These are phyloP conservation scores for Drosophila aldrichi DNA, from an alignment of 2,888 invertebrate genomes.

Conservation along the genomic window DNA sequence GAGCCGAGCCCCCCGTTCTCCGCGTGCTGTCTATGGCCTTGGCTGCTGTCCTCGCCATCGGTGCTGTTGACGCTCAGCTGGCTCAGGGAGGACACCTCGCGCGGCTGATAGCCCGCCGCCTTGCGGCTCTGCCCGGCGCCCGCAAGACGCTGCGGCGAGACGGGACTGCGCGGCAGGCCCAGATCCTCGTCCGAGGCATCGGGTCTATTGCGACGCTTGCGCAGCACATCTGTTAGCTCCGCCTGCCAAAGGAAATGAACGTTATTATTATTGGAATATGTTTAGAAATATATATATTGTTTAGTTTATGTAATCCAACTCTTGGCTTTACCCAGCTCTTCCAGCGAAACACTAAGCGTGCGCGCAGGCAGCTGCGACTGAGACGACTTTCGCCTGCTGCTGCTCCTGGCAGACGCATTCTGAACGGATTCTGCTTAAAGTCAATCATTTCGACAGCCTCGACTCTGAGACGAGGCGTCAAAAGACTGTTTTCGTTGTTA, in stretches of 20 bases:
- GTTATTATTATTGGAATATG: background rate
- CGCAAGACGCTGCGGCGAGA: slow-evolving; percentile 88
- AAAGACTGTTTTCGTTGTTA: slow-evolving; percentile 17
- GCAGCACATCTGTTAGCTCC: slow-evolving; percentile 90
- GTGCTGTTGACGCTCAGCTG: slow-evolving; percentile 91
- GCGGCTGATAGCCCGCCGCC: slow-evolving; percentile 24
- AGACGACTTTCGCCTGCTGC: slow-evolving; percentile 75
- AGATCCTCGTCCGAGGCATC: slow-evolving; percentile 91
- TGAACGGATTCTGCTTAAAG: slow-evolving; percentile 83
- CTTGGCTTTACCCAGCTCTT: slow-evolving; percentile 83
- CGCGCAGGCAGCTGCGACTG: slow-evolving; percentile 82
- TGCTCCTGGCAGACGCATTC: slow-evolving; percentile 81
- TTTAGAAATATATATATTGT: background rate
- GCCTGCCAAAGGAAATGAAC: slow-evolving; percentile 86
- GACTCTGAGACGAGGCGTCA: slow-evolving; percentile 45
- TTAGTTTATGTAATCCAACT: background rate
- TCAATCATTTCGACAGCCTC: slow-evolving; percentile 77
- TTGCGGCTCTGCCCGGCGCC: slow-evolving; percentile 48
- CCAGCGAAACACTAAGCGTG: slow-evolving; percentile 84
- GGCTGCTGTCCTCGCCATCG: slow-evolving; percentile 78
- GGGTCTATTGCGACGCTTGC: slow-evolving; percentile 88
- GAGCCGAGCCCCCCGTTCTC: slow-evolving; percentile 50
- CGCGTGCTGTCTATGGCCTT: slow-evolving; percentile 57
- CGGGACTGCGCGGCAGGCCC: slow-evolving; percentile 91
- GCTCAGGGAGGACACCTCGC: slow-evolving; percentile 83